Evolutionary conservation across 2,797 vertebrate genomes (phyloP).

Genomic region (Meriones psammophilus): DNA sequence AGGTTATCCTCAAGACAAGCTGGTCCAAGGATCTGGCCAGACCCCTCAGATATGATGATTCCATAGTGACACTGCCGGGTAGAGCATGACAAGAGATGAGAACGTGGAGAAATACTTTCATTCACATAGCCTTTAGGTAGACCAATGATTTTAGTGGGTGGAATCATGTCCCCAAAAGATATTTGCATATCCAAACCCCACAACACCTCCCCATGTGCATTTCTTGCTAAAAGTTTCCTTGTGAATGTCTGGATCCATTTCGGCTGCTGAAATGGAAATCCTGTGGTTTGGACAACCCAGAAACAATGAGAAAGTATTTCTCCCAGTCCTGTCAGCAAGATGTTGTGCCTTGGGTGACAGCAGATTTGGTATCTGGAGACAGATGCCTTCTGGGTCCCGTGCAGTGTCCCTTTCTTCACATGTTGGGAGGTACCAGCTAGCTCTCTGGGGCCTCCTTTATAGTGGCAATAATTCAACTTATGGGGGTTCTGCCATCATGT

Average conservation of each 20-base stretch:
- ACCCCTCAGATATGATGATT: rapidly evolving
- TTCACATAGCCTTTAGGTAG: neutral
- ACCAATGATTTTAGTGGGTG: no score
- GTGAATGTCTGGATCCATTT: neutral
- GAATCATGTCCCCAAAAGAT: neutral
- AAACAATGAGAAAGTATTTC: neutral
- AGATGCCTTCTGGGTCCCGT: neutral
- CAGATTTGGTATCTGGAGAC: neutral
- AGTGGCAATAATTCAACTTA: no score
- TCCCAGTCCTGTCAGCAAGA: neutral
- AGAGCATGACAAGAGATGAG: neutral
- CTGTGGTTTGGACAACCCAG: neutral
- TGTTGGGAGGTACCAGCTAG: no score
- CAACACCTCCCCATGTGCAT: no score
- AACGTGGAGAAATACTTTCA: neutral
- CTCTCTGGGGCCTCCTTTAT: neutral
- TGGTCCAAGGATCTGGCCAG: neutral
- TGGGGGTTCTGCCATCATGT: neutral
- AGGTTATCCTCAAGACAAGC: neutral
- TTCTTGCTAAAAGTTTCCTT: neutral
- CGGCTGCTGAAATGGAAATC: neutral
- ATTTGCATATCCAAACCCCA: neutral
- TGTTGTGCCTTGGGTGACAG: no score
- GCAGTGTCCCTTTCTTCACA: neutral
- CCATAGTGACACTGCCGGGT: neutral